These are phyloP conservation scores for Ornithorhynchus anatinus DNA, from an alignment of 2,113 vertebrate genomes.

Conservation along the genomic window DNA sequence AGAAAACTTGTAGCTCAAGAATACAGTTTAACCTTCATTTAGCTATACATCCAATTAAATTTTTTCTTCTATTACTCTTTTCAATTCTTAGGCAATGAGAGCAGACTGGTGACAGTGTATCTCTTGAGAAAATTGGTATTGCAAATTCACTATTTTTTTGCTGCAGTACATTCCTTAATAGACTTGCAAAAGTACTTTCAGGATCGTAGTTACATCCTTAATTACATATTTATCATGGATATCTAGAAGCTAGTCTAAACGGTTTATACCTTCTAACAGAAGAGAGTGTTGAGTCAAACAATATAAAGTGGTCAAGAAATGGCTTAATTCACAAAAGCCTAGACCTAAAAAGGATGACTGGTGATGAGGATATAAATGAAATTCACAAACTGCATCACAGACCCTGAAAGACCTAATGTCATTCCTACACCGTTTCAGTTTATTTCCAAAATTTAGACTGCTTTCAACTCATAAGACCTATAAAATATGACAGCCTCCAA, in stretches of 20 bases:
- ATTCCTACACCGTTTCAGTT: too few species aligned
- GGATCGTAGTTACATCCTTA: slow-evolving; percentile 13
- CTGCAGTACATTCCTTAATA: background rate
- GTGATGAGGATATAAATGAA: too few species aligned
- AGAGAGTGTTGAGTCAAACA: background rate
- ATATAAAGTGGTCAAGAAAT: background rate
- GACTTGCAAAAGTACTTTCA: too few species aligned
- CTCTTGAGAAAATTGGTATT: slow-evolving; percentile 19
- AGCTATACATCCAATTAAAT: background rate
- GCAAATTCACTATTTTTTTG: slow-evolving; percentile 4
- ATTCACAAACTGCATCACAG: too few species aligned
- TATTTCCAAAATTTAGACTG: too few species aligned
- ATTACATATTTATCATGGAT: slow-evolving; percentile 11
- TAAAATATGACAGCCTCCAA: too few species aligned
- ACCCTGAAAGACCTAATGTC: too few species aligned
- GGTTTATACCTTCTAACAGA: slow-evolving; percentile 39
- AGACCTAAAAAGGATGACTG: too few species aligned
- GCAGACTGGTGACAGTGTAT: background rate
- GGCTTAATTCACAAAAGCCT: too few species aligned
- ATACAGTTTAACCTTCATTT: slow-evolving; percentile 16
- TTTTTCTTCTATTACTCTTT: background rate
- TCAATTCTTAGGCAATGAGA: background rate
- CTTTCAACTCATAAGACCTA: too few species aligned
- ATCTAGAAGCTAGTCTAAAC: slow-evolving; percentile 12
- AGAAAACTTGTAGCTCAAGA: slow-evolving; percentile 39